These are phyloP conservation scores for Lucifuga dentata DNA, from an alignment of 2,113 vertebrate genomes.

Conservation along the genomic window DNA sequence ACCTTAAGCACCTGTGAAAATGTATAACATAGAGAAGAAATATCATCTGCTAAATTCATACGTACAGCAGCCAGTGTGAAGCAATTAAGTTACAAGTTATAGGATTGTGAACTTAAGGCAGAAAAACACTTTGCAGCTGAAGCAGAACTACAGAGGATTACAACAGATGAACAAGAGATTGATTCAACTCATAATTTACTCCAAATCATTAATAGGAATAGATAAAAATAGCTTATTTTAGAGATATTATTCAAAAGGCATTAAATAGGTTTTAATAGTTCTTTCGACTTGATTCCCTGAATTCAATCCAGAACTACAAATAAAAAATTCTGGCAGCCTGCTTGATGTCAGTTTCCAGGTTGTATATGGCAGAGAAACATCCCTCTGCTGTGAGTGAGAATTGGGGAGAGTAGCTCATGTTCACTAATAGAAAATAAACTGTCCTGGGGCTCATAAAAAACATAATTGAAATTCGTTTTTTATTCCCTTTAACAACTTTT, in stretches of 20 bases:
- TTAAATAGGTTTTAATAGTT: not conserved
- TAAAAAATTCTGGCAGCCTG: conserved; percentile 29
- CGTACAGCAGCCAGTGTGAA: conserved; percentile 29
- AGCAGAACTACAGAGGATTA: conserved; percentile 8
- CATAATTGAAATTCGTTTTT: conserved; percentile 64
- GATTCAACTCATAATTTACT: not conserved
- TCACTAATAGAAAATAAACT: conserved; percentile 69
- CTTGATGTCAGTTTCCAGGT: conserved; percentile 46
- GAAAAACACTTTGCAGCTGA: not conserved
- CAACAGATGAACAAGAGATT: conserved; percentile 19
- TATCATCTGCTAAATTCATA: conserved; percentile 20
- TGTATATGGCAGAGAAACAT: conserved; percentile 26
- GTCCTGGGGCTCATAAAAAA: conserved; percentile 67
- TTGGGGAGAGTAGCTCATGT: conserved; percentile 54
- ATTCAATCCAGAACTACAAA: conserved; percentile 27
- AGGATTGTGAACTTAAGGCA: conserved; percentile 12
- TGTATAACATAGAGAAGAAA: conserved; percentile 21
- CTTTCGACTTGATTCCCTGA: not conserved
- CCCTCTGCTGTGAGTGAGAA: conserved; percentile 23
- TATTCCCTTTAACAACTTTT: conserved; percentile 67
- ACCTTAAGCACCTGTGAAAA: conserved; percentile 37
- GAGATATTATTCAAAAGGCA: conserved; percentile 1
- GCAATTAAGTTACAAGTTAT: conserved; percentile 29
- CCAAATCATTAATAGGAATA: conserved; percentile 18
- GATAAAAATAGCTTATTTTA: not conserved